Evolutionary conservation across 2,888 invertebrate species (phyloP), one percentile per base, ranked within the genome.

Genomic region (Phortica magna): DNA sequence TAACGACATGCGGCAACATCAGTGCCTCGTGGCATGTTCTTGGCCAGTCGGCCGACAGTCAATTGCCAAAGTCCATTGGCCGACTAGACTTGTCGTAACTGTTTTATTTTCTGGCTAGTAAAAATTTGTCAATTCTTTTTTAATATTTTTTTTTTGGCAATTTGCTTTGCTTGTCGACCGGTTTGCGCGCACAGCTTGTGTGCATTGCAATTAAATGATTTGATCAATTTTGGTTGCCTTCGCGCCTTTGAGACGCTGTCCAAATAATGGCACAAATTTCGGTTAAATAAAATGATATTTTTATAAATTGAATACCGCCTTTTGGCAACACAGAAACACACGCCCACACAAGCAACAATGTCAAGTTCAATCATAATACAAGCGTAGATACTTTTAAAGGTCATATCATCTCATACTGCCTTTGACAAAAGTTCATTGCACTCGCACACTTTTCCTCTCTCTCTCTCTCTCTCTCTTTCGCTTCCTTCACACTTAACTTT

Each of bases 401-500:
- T 85, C 87, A 88, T 88, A 88, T 87, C 85, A 85, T 88, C 87
- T 88, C 84, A 87, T 85, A 19, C 19, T 81, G 83, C 84, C 82
- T 78, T 42, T 67, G 39, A n/a, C 19, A 19, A 14, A 17, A 55
- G 48, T 55, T 71, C 53, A 61, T 10, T 61, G 59, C 14, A 61
- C 59, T 61, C 19, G 0, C 10, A 7, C n/a, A 55, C 14, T 14
- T 14, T 17, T 3, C 3, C 31, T 31, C 31, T 31, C 31, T 31
- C 3, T 31, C 31, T 31, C 3, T 31, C 31, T 31, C 3, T 3
- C 31, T 31, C 1, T 3, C n/a, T n/a, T n/a, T n/a, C n/a, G n/a
- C n/a, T 43, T 43, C 10, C 43, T 7, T 43, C 14, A 6, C 48
- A 48, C 14, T 48, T 48, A 12, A 48, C 14, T 48, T 9, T 48